Percentiles rank a stretch among this genome's conserved stretches.
Conservation (phyloP, 1,140 invertebrate species). For the Lepidotrigona ventralis region DNA sequence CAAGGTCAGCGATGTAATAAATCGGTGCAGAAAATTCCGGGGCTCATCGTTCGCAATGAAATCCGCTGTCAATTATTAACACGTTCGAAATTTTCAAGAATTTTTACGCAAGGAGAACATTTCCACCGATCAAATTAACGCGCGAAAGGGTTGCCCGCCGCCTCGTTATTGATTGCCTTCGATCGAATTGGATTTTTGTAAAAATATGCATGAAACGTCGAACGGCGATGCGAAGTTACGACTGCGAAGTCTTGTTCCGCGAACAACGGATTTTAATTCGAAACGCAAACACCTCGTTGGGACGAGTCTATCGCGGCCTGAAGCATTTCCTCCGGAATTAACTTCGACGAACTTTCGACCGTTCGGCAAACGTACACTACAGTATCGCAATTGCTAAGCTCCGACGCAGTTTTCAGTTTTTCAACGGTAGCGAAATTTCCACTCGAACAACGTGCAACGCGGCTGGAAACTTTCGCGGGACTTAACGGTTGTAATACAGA, state of each 20-base stretch:
- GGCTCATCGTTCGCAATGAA: background rate
- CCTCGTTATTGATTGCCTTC: background rate
- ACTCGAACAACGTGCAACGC: background rate
- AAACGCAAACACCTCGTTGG: background rate
- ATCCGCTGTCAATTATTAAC: background rate
- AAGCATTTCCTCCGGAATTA: conserved; percentile 1
- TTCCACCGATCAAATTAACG: background rate
- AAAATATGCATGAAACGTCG: background rate
- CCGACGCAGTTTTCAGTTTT: background rate
- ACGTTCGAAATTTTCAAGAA: background rate
- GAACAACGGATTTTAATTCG: background rate
- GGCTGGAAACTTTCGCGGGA: background rate
- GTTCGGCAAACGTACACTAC: background rate
- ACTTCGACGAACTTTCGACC: conserved; percentile 3
- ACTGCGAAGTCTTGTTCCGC: too few species aligned
- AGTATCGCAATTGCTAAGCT: background rate
- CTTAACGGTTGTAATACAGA: background rate
- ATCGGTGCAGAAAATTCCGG: background rate
- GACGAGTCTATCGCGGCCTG: background rate
- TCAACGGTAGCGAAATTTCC: background rate
- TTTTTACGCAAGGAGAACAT: background rate
- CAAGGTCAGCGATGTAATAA: background rate
- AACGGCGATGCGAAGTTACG: background rate
- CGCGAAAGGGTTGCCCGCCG: background rate
- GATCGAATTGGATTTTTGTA: background rate